Conservation (phyloP, 2,113 vertebrate species). For the Anguilla rostrata region DNA sequence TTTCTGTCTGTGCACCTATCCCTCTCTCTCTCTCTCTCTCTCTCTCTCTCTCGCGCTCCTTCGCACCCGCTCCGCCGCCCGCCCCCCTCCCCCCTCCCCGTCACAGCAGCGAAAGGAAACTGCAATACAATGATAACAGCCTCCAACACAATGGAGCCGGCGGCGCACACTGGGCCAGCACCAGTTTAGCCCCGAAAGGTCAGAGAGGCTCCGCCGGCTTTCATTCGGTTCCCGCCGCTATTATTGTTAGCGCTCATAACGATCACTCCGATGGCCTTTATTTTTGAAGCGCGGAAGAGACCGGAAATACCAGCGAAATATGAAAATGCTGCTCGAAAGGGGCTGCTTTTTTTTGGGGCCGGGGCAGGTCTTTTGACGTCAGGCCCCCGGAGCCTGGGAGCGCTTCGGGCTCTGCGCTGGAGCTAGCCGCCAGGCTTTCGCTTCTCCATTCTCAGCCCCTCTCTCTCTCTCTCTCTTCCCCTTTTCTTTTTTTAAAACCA, state of each 20-base stretch:
- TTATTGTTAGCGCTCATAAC: conserved; percentile 67
- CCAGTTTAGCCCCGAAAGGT: conserved; percentile 76
- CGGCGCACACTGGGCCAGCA: conserved; percentile 68
- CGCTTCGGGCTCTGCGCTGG: not conserved
- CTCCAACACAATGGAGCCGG: conserved; percentile 71
- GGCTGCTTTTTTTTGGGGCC: conserved; percentile 53
- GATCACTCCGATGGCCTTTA: conserved; percentile 70
- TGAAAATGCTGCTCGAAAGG: conserved; percentile 59
- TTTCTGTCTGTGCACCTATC: not conserved
- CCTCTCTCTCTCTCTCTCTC: not conserved
- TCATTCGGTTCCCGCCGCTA: conserved; percentile 62
- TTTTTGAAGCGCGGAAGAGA: conserved; percentile 67
- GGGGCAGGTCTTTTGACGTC: conserved; percentile 55
- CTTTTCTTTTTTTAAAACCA: not conserved
- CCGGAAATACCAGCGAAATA: conserved; percentile 70
- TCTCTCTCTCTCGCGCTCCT: too few relatives aligned
- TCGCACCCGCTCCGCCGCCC: conserved; percentile 18
- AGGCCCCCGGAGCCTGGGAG: conserved; percentile 48
- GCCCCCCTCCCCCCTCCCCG: conserved; percentile 34
- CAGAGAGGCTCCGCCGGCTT: conserved; percentile 68
- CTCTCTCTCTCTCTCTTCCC: too few relatives aligned
- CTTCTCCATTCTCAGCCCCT: not conserved
- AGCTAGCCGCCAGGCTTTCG: not conserved
- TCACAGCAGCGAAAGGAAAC: conserved; percentile 65
- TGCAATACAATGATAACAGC: conserved; percentile 76